Conservation (phyloP, 2,888 invertebrate species). For the Drosophila colorata region DNA sequence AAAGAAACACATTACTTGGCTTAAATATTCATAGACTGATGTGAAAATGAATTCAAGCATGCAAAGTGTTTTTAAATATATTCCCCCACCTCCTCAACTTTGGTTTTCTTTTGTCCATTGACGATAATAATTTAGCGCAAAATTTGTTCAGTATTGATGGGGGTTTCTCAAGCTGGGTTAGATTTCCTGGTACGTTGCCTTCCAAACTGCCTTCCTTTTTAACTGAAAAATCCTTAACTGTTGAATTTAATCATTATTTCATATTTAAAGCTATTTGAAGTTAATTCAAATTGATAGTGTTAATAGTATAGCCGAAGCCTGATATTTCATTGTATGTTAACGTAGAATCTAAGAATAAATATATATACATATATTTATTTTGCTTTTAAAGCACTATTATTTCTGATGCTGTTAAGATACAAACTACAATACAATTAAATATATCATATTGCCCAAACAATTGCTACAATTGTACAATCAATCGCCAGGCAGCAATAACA, state of each 20-base stretch:
- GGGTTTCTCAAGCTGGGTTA: not conserved
- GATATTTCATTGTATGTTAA: too few species aligned
- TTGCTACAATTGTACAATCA: not conserved
- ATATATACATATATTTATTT: too few species aligned
- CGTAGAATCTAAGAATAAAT: too few species aligned
- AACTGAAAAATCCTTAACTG: not conserved
- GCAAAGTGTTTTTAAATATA: slow-evolving; percentile 30
- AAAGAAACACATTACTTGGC: slow-evolving; percentile 20
- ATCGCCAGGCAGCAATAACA: not conserved
- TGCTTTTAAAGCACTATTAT: too few species aligned
- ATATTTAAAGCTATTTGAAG: too few species aligned
- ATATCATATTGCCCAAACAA: not conserved
- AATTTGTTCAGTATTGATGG: not conserved
- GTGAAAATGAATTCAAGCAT: slow-evolving; percentile 27
- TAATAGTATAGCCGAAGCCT: too few species aligned
- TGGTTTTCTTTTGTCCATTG: not conserved
- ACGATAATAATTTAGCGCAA: slow-evolving; percentile 2
- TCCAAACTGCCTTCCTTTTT: not conserved
- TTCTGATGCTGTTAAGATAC: too few species aligned
- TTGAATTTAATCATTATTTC: not conserved
- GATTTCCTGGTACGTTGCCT: too few species aligned
- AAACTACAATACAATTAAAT: not conserved
- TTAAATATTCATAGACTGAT: slow-evolving; percentile 34
- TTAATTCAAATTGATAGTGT: too few species aligned
- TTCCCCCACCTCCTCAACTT: not conserved